Conservation (phyloP, 2,797 vertebrate genomes). For the Pogonophryne albipinna region DNA sequence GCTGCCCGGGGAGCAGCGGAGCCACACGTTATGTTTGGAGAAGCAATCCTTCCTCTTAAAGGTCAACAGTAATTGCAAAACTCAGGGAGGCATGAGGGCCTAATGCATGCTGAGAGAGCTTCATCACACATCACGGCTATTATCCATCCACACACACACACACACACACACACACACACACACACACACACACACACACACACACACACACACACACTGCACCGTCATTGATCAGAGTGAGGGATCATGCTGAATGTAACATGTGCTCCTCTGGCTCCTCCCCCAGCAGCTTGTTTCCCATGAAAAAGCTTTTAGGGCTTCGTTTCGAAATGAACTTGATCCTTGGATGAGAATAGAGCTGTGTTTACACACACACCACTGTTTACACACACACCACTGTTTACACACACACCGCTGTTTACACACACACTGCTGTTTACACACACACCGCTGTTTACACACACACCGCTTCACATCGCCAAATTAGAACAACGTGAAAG, state of each 20-base stretch:
- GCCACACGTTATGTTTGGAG: not conserved
- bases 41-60: constrained; percentile 57
- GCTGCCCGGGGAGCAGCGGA: constrained; percentile 9
- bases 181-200: too few relatives aligned
- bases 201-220: not conserved
- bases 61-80: constrained; percentile 64
- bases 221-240: not conserved
- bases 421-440: too few relatives aligned
- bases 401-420: too few relatives aligned
- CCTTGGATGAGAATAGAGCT: not conserved
- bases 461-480: not conserved
- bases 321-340: not conserved
- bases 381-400: too few relatives aligned
- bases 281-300: not conserved
- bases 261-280: constrained; percentile 17
- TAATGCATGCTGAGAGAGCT: constrained; percentile 57
- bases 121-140: constrained; percentile 47
- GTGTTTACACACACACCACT: too few relatives aligned
- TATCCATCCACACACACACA: constrained; percentile 19
- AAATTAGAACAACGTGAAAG: not conserved
- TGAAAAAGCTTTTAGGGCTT: not conserved
- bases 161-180: too few relatives aligned
- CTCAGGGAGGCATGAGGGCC: constrained; percentile 32
- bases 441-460: too few relatives aligned
- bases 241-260: constrained; percentile 50